These are phyloP conservation scores for Drosophila nannoptera DNA, from an alignment of 1,140 invertebrate genomes.

Conservation along the genomic window DNA sequence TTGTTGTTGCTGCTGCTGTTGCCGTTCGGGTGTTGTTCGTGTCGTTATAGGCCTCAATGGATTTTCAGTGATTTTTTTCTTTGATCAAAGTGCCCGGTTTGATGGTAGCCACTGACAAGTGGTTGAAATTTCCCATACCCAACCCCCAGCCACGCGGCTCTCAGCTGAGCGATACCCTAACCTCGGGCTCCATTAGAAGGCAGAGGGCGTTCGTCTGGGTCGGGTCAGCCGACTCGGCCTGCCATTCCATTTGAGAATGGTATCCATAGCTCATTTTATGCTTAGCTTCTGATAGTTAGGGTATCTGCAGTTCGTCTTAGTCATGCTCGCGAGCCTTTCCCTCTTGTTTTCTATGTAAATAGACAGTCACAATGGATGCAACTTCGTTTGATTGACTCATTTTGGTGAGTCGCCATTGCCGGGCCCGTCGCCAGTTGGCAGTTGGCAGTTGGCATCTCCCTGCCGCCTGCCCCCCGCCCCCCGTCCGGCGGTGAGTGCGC, in stretches of 20 bases:
- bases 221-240: too few species aligned
- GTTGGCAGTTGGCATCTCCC: constrained; percentile 2
- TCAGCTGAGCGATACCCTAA: constrained; percentile 21
- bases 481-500: constrained; percentile 1
- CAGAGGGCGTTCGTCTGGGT: too few species aligned
- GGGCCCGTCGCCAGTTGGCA: not conserved
- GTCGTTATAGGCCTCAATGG: constrained; percentile 74
- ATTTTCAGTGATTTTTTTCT: constrained; percentile 71
- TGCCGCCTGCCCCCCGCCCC: not conserved
- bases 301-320: constrained; percentile 9
- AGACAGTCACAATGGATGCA: constrained; percentile 50
- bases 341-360: constrained; percentile 47
- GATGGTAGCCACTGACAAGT: constrained; percentile 62
- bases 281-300: not conserved
- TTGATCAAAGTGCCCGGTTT: constrained; percentile 69
- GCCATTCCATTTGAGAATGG: too few species aligned
- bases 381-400: constrained; percentile 71
- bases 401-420: constrained; percentile 57
- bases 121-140: constrained; percentile 66
- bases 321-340: not conserved
- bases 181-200: too few species aligned
- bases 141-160: constrained; percentile 36
- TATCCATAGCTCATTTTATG: too few species aligned
- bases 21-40: constrained; percentile 35
- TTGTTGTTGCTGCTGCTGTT: constrained; percentile 21